Percentiles rank a stretch among this genome's conserved stretches.
Evolutionary conservation across 2,113 vertebrate genomes (phyloP).

Genomic region (Sialia sialis): DNA sequence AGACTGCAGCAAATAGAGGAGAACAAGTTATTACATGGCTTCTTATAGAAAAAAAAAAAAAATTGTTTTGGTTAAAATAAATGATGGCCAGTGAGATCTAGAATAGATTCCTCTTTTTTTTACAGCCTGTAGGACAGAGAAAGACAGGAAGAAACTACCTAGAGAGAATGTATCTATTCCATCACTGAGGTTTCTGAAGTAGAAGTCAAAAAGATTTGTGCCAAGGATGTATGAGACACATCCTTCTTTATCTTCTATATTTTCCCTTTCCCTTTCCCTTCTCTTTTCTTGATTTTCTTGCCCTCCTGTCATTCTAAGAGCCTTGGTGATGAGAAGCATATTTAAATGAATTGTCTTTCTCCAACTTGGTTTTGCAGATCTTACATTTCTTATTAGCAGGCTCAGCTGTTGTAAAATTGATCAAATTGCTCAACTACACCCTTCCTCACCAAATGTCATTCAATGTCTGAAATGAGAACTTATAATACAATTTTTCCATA

Average conservation of each 20-base stretch:
- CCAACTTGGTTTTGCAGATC: not conserved
- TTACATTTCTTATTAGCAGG: rapidly evolving
- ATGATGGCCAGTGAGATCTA: not conserved
- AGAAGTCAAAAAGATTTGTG: not conserved
- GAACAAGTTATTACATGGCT: not conserved
- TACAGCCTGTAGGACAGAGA: not conserved
- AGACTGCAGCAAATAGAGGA: not conserved
- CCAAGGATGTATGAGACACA: not conserved
- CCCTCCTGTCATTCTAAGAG: not conserved
- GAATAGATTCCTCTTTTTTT: not conserved
- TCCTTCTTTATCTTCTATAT: not conserved
- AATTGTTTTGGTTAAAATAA: not conserved
- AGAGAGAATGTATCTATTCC: not conserved
- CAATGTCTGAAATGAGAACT: not conserved
- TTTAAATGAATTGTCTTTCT: not conserved
- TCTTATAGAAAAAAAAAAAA: not conserved
- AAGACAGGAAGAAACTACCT: not conserved
- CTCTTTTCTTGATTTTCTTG: not conserved
- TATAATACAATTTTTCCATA: not conserved
- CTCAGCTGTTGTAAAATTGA: not conserved
- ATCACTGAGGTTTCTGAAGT: not conserved
- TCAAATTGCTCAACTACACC: not conserved
- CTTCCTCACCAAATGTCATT: not conserved
- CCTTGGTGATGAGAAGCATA: not conserved
- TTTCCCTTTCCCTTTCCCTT: not conserved